Conservation (phyloP, 2,797 vertebrate genomes). For the Acanthornis magna region DNA sequence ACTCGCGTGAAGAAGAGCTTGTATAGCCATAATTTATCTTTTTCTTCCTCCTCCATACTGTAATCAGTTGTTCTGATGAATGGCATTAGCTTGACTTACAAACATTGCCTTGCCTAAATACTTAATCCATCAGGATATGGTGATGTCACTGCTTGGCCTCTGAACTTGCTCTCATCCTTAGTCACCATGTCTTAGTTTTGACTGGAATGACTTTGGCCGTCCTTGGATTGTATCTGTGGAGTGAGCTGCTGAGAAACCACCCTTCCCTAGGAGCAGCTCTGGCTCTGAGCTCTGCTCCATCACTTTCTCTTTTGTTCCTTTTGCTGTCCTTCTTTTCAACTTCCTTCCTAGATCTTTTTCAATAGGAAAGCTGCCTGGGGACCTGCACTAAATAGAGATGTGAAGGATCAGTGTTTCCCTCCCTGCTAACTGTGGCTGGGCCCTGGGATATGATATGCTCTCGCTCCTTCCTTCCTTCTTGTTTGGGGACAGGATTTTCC, state of each 20-base stretch:
- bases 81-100: neutral
- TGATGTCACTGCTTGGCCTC: neutral
- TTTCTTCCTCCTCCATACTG: rapidly evolving
- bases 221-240: neutral
- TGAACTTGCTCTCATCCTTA: neutral
- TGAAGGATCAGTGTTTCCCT: constrained; percentile 27
- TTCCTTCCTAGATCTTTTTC: constrained; percentile 62
- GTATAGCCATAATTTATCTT: neutral
- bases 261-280: neutral
- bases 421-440: neutral
- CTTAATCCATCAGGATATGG: neutral
- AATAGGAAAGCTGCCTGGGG: constrained; percentile 52
- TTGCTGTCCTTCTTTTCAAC: constrained; percentile 29
- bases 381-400: constrained; percentile 56
- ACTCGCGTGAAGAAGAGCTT: neutral
- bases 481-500: constrained; percentile 33
- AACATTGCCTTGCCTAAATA: neutral
- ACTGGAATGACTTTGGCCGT: constrained; percentile 2
- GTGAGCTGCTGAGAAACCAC: neutral
- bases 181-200: neutral
- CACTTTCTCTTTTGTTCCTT: constrained; percentile 19
- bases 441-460: neutral
- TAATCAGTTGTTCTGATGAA: neutral
- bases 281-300: neutral
- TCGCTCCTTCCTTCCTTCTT: constrained; percentile 46